Base-by-base conservation (phyloP, 2,888 invertebrate genomes). In the Carpatolechia fugitivella region DNA sequence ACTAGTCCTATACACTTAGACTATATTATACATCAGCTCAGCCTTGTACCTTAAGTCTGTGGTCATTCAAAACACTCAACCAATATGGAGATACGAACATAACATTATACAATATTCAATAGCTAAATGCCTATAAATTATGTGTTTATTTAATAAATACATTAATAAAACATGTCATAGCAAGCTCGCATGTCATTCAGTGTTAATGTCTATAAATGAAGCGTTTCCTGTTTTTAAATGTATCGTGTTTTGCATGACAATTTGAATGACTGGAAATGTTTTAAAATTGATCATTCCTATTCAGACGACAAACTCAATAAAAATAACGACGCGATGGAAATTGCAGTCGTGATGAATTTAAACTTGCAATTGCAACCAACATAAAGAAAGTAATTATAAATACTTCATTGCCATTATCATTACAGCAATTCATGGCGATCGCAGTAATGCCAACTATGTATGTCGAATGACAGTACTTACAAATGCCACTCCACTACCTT, bases 401-500 rank as follows among this genome's bases (percentile, higher is more conserved):
- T 48, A 33, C 33, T 33, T 33, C 18, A 33, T 4, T 31, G 20
- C 31, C 31, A 48, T 48, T 33, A 48, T 14, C 36, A 36, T 49
- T 49, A 49, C n/a, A 35, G 35, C 49, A 49, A 49, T 49, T 49
- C 49, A 49, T 49, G 36, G 18, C 36, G 24, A 31, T 49, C 8
- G 49, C 33, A 36, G 38, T 50, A 38, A n/a, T 50, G 18, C 38
- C 38, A 38, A 24, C 24, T 53, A 53, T 33, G 36, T 53, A 53
- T 46, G 53, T 53, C 53, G 36, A 53, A 46, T 54, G 30, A 30
- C 54, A 46, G 52, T 47, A 16, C 47, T 16, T 33, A 44, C 46
- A 36, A 53, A 54, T 40, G 61, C 70, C 67, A 72, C 85, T 87
- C 86, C 72, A 84, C 70, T 69, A 72, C 78, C 78, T 82, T 84